A percentile compares a stretch with the other conserved stretches of the same genome.
Conservation (phyloP, 1,140 invertebrate species). For the Rhagoletis pomonella region DNA sequence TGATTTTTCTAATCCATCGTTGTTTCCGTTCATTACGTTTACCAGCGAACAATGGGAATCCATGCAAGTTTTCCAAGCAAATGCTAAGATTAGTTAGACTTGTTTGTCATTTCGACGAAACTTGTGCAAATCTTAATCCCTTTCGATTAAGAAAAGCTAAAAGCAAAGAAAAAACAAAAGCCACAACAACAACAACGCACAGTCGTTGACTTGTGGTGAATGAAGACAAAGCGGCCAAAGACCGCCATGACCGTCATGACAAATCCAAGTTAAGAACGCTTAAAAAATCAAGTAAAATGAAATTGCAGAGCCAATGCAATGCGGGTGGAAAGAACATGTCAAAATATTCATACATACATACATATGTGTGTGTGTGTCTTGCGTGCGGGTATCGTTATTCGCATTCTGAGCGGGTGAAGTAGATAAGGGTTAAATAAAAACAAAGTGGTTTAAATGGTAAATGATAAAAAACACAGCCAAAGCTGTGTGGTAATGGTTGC, state of each 20-base stretch:
- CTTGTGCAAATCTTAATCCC: conserved; percentile 50
- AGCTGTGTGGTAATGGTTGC: background rate
- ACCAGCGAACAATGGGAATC: conserved; percentile 41
- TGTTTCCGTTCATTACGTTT: background rate
- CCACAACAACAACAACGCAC: background rate
- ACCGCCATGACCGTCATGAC: conserved; percentile 15
- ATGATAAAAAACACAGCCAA: background rate
- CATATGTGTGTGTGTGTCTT: background rate
- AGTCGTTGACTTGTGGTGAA: conserved; percentile 25
- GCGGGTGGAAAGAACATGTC: too few species aligned
- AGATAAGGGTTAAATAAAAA: background rate
- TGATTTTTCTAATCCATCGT: conserved; percentile 12
- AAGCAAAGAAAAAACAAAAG: too few species aligned
- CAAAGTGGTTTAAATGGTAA: background rate
- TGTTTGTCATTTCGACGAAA: conserved; percentile 18
- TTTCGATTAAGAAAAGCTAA: conserved; percentile 32
- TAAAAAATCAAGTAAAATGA: conserved; percentile 51
- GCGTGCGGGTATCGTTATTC: background rate
- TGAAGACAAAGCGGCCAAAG: conserved; percentile 18
- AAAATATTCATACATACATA: background rate
- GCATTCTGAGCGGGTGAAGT: too few species aligned
- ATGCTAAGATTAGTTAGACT: conserved; percentile 8
- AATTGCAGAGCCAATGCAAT: too few species aligned
- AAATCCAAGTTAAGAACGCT: conserved; percentile 53
- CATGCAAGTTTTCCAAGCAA: conserved; percentile 29